Evolutionary conservation across 1,140 invertebrate genomes (phyloP).

Genomic region (Drosophila murphyi): DNA sequence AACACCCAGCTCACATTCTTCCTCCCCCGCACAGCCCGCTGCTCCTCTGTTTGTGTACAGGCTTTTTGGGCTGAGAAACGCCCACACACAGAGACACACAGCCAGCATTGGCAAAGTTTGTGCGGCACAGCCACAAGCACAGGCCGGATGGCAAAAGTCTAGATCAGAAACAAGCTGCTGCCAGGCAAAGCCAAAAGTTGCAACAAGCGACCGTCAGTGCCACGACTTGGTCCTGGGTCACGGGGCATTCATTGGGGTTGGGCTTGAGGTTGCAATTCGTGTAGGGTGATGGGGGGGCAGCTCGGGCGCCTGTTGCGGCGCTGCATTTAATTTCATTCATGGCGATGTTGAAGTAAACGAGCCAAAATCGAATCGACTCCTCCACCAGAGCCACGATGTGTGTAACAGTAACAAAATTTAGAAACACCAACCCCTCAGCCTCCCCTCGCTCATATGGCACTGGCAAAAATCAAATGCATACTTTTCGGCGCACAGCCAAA

Average conservation of each 20-base stretch:
- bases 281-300: not conserved
- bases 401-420: conserved; percentile 21
- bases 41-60: not conserved
- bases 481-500: conserved; percentile 35
- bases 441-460: not conserved
- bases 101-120: conserved; percentile 34
- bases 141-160: conserved; percentile 59
- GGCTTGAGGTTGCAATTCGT: not conserved
- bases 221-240: conserved; percentile 16
- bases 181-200: conserved; percentile 57
- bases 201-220: conserved; percentile 36
- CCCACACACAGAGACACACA: conserved; percentile 19
- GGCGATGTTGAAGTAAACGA: conserved; percentile 33
- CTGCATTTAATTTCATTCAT: conserved; percentile 65
- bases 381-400: not conserved
- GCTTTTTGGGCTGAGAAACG: conserved; percentile 12
- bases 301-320: conserved; percentile 35
- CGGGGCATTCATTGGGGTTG: not conserved
- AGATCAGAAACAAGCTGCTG: conserved; percentile 68
- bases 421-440: not conserved
- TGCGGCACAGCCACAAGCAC: conserved; percentile 43
- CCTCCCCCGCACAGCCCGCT: not conserved
- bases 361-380: conserved; percentile 55
- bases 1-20: conserved; percentile 11
- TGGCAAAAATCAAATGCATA: conserved; percentile 39